These are phyloP conservation scores for Perca flavescens DNA, from an alignment of 2,113 vertebrate species.

Conservation along the genomic window DNA sequence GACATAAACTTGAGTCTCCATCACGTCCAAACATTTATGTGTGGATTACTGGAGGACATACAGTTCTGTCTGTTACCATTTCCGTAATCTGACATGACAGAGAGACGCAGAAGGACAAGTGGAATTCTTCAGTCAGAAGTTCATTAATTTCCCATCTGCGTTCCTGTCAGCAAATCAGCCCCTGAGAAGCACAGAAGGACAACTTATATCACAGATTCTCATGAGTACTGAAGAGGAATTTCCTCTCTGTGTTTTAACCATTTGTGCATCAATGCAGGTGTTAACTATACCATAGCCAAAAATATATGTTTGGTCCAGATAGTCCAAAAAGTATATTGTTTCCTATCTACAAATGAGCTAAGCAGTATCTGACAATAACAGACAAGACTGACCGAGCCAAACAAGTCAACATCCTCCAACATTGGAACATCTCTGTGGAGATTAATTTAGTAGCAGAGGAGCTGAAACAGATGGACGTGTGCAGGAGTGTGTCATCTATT, in stretches of 20 bases:
- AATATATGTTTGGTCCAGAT: not conserved
- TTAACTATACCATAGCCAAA: not conserved
- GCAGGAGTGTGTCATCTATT: constrained; percentile 14
- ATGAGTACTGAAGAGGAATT: not conserved
- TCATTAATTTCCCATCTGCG: constrained; percentile 41
- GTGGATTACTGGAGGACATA: not conserved
- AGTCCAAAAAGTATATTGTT: constrained; percentile 9
- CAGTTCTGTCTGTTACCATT: not conserved
- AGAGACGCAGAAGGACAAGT: constrained; percentile 1
- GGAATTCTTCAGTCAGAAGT: not conserved
- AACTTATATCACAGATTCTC: constrained; percentile 16
- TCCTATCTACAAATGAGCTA: not conserved
- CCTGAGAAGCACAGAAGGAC: constrained; percentile 3
- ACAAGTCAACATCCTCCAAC: constrained; percentile 11
- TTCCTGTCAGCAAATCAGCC: constrained; percentile 7
- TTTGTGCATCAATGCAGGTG: not conserved
- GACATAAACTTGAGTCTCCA: not conserved
- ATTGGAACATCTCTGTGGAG: constrained; percentile 25
- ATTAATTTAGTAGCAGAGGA: constrained; percentile 3
- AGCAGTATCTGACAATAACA: not conserved
- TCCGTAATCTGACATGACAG: constrained; percentile 12
- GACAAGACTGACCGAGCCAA: not conserved
- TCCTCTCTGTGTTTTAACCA: not conserved
- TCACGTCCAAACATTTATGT: not conserved
- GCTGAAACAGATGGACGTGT: not conserved